Percentiles rank a stretch among this genome's conserved stretches.
These are phyloP conservation scores for Cydia amplana DNA, from an alignment of 1,140 invertebrate genomes.

Conservation along the genomic window DNA sequence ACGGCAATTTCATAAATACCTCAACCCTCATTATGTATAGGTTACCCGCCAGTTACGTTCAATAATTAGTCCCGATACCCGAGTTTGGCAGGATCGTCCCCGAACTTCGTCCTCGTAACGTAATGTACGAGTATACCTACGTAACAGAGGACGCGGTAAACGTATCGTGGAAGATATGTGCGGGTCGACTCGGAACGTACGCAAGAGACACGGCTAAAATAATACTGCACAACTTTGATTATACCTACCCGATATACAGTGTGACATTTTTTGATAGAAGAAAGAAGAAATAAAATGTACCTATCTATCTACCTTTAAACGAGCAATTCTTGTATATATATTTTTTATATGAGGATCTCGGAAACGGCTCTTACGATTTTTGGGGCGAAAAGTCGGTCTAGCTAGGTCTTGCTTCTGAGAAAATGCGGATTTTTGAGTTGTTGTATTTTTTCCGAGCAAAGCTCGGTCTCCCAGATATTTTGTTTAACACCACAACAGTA, in stretches of 20 bases:
- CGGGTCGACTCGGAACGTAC: neutral
- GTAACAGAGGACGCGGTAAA: neutral
- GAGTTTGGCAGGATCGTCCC: neutral
- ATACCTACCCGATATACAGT: neutral
- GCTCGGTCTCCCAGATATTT: no score
- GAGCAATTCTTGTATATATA: no score
- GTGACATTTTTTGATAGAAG: neutral
- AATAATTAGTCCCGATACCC: neutral
- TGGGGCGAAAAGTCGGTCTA: no score
- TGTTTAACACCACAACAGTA: no score
- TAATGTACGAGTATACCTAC: neutral
- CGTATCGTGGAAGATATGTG: conserved; percentile 12
- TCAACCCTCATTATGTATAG: neutral
- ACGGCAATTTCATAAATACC: neutral
- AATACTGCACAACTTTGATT: neutral
- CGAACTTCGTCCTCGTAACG: no score
- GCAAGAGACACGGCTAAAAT: neutral
- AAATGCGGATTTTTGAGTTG: no score
- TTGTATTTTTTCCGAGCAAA: no score
- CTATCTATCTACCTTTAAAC: no score
- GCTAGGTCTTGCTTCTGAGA: no score
- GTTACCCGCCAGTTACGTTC: neutral
- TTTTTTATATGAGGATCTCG: no score
- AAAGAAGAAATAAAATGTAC: no score
- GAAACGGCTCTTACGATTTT: no score